Conservation (phyloP, 2,888 invertebrate species). For the Conchocele bisecta region DNA sequence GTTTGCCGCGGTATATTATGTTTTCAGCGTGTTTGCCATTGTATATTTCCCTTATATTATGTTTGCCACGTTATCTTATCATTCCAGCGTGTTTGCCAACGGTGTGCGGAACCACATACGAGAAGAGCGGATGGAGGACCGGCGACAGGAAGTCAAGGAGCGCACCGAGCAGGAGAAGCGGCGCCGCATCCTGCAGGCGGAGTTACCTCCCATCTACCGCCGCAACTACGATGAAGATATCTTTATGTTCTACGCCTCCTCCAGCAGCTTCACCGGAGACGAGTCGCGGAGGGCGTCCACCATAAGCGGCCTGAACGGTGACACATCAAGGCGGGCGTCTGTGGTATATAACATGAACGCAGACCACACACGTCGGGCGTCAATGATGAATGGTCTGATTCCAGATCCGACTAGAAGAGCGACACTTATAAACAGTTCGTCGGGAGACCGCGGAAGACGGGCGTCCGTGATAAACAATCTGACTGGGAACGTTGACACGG, state of each 20-base stretch:
- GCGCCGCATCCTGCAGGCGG: conserved; percentile 64
- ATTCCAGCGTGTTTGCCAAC: conserved; percentile 53
- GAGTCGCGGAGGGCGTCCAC: not conserved
- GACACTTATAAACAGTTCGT: no score
- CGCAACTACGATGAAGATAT: conserved; percentile 45
- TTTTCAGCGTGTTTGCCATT: no score
- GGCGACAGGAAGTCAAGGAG: conserved; percentile 63
- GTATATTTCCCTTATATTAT: not conserved
- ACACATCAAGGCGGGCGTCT: no score
- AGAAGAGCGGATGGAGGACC: conserved; percentile 68
- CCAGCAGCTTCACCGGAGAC: not conserved
- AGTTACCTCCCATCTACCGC: conserved; percentile 50
- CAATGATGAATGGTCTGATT: no score
- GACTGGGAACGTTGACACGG: not conserved
- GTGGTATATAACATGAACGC: no score
- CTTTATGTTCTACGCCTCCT: conserved; percentile 27
- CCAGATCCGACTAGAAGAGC: no score
- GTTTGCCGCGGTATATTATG: no score
- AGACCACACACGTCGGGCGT: no score
- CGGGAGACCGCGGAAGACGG: no score
- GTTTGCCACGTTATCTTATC: not conserved
- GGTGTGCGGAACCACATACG: conserved; percentile 71
- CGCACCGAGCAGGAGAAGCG: conserved; percentile 66
- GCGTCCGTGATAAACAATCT: no score
- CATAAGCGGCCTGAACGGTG: not conserved